phyloP scores from a whole-genome alignment of 2,888 invertebrate genomes.

The Horisme vitalbata region DNA sequence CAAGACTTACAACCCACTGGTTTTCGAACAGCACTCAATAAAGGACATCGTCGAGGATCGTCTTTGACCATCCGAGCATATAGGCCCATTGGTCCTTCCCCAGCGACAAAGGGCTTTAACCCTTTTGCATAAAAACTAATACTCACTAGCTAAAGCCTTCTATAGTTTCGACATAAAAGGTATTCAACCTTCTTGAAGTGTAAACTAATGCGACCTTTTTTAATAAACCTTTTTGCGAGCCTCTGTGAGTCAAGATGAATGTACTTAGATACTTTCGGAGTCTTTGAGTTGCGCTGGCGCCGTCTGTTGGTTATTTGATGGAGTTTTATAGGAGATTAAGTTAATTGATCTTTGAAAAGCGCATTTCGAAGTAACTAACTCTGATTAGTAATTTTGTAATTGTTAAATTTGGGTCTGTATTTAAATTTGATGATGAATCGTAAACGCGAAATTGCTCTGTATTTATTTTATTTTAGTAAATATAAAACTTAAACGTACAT shows the following conservation, averaged over 20 bases:
- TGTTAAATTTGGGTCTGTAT: background rate
- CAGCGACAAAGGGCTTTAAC: constrained; percentile 28
- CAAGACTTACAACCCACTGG: constrained; percentile 14
- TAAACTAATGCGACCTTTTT: constrained; percentile 65
- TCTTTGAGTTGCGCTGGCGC: constrained; percentile 48
- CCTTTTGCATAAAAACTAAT: constrained; percentile 21
- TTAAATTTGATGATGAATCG: too few species aligned
- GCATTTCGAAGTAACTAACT: background rate
- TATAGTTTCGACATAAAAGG: constrained; percentile 26
- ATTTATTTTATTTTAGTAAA: too few species aligned
- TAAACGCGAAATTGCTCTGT: too few species aligned
- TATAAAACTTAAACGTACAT: too few species aligned
- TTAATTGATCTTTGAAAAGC: background rate
- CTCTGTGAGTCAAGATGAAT: constrained; percentile 25
- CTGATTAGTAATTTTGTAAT: background rate
- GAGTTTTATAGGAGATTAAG: constrained; percentile 26
- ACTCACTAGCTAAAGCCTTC: constrained; percentile 27
- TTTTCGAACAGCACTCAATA: constrained; percentile 14
- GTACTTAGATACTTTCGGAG: constrained; percentile 38
- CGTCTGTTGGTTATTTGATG: constrained; percentile 29
- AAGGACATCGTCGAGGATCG: constrained; percentile 8
- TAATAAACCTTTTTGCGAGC: constrained; percentile 44
- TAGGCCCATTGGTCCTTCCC: too few species aligned
- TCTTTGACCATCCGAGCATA: constrained; percentile 27
- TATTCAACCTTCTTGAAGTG: constrained; percentile 44